Evolutionary conservation across 2,797 vertebrate genomes (phyloP).

Genomic region (Masticophis lateralis): DNA sequence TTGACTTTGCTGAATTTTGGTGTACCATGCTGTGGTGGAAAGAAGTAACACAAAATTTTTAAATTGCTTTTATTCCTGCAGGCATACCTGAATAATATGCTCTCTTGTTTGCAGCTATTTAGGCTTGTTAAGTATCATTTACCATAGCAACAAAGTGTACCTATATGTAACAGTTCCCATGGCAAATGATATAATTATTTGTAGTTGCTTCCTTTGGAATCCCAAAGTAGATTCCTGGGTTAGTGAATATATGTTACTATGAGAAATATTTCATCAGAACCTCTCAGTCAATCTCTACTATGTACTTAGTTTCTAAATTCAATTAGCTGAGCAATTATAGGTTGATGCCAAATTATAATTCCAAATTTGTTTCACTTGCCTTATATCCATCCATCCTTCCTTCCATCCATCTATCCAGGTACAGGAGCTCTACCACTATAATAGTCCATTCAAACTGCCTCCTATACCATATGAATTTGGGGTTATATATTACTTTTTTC

Average conservation of each 20-base stretch:
- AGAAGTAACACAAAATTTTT: not conserved
- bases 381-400: too few species aligned
- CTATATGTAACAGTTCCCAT: constrained; percentile 10
- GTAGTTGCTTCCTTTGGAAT: not conserved
- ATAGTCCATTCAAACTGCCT: too few species aligned
- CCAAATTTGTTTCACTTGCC: not conserved
- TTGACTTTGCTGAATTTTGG: not conserved
- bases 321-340: not conserved
- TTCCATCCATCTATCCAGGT: too few species aligned
- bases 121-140: not conserved
- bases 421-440: too few species aligned
- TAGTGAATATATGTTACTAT: not conserved
- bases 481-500: not conserved
- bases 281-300: not conserved
- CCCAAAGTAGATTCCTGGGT: not conserved
- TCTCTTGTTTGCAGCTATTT: constrained; percentile 5
- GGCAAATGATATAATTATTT: constrained; percentile 12
- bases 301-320: not conserved
- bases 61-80: not conserved
- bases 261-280: not conserved
- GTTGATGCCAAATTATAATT: not conserved
- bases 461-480: too few species aligned
- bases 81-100: not conserved
- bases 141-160: not conserved
- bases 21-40: not conserved